phyloP scores from a whole-genome alignment of 2,113 vertebrate genomes.

The Crotalus helleri region DNA sequence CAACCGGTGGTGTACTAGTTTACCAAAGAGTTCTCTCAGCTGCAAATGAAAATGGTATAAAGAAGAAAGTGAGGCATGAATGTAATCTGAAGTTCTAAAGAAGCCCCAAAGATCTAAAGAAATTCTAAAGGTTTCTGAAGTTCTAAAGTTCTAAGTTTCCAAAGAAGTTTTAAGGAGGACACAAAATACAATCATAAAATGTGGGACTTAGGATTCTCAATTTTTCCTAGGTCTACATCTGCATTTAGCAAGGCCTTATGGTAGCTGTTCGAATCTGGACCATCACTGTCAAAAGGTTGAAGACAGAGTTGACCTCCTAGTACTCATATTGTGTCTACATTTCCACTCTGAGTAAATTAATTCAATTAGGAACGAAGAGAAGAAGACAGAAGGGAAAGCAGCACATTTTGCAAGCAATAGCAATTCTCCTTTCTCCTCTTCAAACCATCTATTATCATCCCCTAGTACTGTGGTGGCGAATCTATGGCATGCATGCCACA shows the following conservation, averaged over 20 bases:
- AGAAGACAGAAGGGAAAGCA: not conserved
- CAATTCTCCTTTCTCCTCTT: not conserved
- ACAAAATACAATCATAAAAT: not conserved
- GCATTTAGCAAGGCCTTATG: not conserved
- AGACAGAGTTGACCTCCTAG: not conserved
- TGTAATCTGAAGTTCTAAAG: not conserved
- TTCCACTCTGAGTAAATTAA: not conserved
- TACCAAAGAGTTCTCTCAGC: not conserved
- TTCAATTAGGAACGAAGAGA: not conserved
- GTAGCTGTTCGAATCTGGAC: not conserved
- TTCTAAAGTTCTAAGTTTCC: not conserved
- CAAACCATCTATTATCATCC: not conserved
- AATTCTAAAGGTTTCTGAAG: not conserved
- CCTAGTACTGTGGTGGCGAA: too few species aligned
- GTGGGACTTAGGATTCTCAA: not conserved
- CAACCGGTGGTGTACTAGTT: not conserved
- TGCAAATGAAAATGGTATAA: conserved; percentile 1
- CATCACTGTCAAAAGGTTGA: not conserved
- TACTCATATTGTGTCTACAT: not conserved
- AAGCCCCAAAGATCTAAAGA: not conserved
- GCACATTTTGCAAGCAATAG: not conserved
- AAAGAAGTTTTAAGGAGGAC: not conserved
- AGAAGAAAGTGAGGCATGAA: not conserved
- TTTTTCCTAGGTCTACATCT: not conserved
- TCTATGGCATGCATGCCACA: too few species aligned